A percentile compares a stretch with the other conserved stretches of the same genome.
phyloP scores from a whole-genome alignment of 2,113 vertebrate species.

The Bungarus multicinctus region DNA sequence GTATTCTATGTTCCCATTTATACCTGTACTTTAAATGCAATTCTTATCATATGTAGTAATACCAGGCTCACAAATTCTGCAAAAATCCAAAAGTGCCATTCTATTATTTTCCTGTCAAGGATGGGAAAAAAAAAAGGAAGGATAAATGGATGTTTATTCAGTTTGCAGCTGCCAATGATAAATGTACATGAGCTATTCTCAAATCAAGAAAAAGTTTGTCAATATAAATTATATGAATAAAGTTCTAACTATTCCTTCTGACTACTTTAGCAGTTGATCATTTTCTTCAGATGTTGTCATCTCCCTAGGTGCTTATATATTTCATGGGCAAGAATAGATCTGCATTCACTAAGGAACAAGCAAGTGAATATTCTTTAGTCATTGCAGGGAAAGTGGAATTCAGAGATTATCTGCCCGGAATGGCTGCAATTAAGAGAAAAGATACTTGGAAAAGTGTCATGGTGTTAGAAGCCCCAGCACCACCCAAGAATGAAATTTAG shows the following conservation, averaged over 20 bases:
- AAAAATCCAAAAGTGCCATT: not conserved
- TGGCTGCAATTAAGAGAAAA: not conserved
- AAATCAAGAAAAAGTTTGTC: not conserved
- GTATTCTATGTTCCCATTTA: not conserved
- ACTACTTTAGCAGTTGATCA: not conserved
- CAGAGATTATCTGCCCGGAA: not conserved
- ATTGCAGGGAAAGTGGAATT: not conserved
- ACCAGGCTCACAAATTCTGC: not conserved
- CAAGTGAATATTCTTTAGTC: not conserved
- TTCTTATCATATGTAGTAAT: not conserved
- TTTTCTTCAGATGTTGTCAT: not conserved
- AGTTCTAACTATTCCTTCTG: not conserved
- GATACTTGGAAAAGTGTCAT: not conserved
- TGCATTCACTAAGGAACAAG: not conserved
- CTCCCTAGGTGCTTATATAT: not conserved
- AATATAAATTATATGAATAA: not conserved
- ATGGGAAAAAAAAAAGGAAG: not conserved
- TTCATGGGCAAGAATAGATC: not conserved
- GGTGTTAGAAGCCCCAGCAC: no score
- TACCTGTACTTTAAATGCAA: not conserved
- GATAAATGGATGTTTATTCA: slow-evolving; percentile 2
- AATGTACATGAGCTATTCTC: not conserved
- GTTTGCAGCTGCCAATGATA: not conserved
- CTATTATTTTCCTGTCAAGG: not conserved
- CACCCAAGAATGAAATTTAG: no score